Percentiles rank a stretch among this genome's conserved stretches.
Evolutionary conservation across 2,113 vertebrate species (phyloP).

Genomic region (Chascanopsetta lugubris): DNA sequence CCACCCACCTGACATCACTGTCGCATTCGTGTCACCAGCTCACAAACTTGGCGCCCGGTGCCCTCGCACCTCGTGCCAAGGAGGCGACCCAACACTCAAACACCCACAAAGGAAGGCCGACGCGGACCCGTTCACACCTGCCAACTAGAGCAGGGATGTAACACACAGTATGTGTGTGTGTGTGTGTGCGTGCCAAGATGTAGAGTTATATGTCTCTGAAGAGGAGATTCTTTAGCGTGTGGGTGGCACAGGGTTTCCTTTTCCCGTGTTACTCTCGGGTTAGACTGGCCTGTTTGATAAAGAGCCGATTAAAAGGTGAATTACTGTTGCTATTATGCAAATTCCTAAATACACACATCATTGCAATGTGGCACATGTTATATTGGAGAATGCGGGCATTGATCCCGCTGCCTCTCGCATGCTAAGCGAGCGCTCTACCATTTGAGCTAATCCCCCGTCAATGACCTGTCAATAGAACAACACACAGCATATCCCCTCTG

Average conservation of each 20-base stretch:
- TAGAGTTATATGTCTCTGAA: conserved; percentile 13
- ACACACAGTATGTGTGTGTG: too few species aligned
- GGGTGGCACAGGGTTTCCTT: neutral
- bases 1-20: conserved; percentile 66
- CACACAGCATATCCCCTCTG: too few species aligned
- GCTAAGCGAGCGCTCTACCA: conserved; percentile 86
- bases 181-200: conserved; percentile 52
- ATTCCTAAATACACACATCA: too few species aligned
- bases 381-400: conserved; percentile 47
- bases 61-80: conserved; percentile 55
- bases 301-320: too few species aligned
- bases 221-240: conserved; percentile 18
- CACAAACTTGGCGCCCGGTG: conserved; percentile 48
- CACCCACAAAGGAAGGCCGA: conserved; percentile 49
- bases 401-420: conserved; percentile 83
- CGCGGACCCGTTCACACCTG: conserved; percentile 58
- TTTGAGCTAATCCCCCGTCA: conserved; percentile 84
- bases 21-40: conserved; percentile 39
- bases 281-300: too few species aligned
- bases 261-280: too few species aligned
- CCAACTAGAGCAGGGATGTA: conserved; percentile 45
- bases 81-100: conserved; percentile 62
- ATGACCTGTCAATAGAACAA: too few species aligned
- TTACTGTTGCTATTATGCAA: too few species aligned
- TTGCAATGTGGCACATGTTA: too few species aligned